Base-by-base conservation (phyloP, 2,888 invertebrate species). In the Alitta virens region DNA sequence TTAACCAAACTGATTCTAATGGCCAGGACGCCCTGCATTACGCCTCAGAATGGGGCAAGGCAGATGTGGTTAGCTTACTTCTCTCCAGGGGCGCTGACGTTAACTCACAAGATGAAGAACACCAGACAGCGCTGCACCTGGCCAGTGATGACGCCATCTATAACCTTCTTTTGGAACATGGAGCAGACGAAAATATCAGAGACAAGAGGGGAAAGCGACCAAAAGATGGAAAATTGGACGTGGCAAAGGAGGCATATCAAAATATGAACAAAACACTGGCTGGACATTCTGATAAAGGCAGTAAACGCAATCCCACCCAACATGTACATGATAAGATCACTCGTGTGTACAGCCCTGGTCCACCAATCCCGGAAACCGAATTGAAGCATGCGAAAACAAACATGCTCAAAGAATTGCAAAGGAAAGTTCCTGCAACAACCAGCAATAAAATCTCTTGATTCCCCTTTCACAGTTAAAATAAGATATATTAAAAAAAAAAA, bases 21-120 rank as follows among this genome's bases (percentile, higher is more conserved):
- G 68, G 68, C 2, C 46, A 62, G 55, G 65, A 63, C 0, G 62
- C 68, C 3, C 55, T 73, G 60, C 65, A 65, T 63, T 43, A 68
- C 33, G 66, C 66, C 12, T 53, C 56, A 0, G 62, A 61, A 57
- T 59, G 60, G 55, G 68, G 63, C 9, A 49, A 52, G 23, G 12
- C 43, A 46, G 52, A 46, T 12, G 24, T 59, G 3, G 62, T 63
- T 25, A 26, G 57, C 38, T 42, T 58, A 25, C 33, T 67, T 26
- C 46, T 66, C 25, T 43, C 59, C 5, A 18, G 58, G n/a, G 65
- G 62, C 1, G 64, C 65, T 1, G 62, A 55, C 18, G 58, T 65
- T 3, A 61, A 63, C 26, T 43, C 55, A 38, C 59, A 60, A 26
- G 65, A 65, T 58, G 23, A 46, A 0, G 52, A 57, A n/a, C 42